These are phyloP conservation scores for Cryptoprocta ferox DNA, from an alignment of 2,797 vertebrate species.

Conservation along the genomic window DNA sequence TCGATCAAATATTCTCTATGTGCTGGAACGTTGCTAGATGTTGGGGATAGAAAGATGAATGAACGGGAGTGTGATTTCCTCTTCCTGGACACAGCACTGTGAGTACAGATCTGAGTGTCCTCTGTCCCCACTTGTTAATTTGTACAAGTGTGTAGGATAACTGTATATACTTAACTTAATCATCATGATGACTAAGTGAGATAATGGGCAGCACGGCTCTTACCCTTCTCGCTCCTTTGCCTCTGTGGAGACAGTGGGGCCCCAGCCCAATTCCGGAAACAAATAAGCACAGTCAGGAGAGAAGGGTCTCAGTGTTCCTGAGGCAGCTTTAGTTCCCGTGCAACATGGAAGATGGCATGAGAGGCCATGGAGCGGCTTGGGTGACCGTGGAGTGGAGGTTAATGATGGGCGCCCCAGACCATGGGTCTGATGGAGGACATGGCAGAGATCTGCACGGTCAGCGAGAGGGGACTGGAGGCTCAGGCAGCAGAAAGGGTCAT, in stretches of 20 bases:
- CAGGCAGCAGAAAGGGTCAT: not conserved
- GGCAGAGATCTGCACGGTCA: not conserved
- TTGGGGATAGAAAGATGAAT: not conserved
- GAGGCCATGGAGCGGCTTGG: not conserved
- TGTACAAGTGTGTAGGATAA: not conserved
- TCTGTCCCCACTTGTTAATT: not conserved
- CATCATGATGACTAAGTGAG: not conserved
- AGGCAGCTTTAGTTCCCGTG: not conserved
- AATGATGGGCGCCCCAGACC: too few relatives aligned
- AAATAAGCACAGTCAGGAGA: not conserved
- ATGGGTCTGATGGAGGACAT: not conserved
- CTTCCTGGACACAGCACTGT: not conserved
- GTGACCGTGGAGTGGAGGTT: not conserved
- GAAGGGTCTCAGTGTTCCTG: not conserved
- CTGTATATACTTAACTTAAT: not conserved
- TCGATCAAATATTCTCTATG: not conserved
- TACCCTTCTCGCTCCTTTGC: not conserved
- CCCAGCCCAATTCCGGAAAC: not conserved
- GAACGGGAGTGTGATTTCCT: not conserved
- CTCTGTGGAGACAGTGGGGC: not conserved
- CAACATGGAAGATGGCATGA: not conserved
- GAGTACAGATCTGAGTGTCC: not conserved
- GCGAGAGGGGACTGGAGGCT: accelerated
- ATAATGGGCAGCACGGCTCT: not conserved
- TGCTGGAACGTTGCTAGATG: not conserved